Conservation (phyloP, 53 echinoderm and acorn worm species). For the Holothuria scabra region DNA sequence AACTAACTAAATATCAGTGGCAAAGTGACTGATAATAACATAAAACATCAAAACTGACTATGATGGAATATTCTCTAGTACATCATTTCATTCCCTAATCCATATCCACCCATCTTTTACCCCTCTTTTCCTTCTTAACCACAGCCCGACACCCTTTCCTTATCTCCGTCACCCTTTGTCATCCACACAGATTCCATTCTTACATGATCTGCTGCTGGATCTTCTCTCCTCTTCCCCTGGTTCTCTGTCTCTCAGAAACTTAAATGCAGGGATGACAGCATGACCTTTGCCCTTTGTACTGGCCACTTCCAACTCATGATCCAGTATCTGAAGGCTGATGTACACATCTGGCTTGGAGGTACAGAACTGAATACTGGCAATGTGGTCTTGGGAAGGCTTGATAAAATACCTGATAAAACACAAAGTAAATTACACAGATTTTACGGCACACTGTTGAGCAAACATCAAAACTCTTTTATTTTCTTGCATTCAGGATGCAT, state of each 20-base stretch:
- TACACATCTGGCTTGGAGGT: conserved; percentile 98
- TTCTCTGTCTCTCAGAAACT: conserved; percentile 89
- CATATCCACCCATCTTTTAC: conserved; percentile 46
- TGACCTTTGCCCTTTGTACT: conserved; percentile 89
- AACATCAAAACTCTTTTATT: background rate
- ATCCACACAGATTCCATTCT: conserved; percentile 64
- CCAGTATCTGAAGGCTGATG: conserved; percentile 89
- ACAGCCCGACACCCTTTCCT: conserved; percentile 1
- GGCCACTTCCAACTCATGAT: conserved; percentile 88
- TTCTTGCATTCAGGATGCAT: background rate
- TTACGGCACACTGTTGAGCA: background rate
- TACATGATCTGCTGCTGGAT: conserved; percentile 88
- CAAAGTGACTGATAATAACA: no score
- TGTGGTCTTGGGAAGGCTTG: conserved; percentile 86
- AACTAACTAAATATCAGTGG: no score
- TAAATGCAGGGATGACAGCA: conserved; percentile 97
- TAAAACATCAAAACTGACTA: no score
- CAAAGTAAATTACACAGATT: background rate
- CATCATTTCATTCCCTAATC: conserved; percentile 76
- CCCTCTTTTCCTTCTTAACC: no score
- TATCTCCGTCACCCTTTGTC: no score
- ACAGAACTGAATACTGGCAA: conserved; percentile 89
- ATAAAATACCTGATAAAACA: conserved; percentile 71
- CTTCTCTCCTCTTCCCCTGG: conserved; percentile 90
- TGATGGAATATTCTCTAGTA: conserved; percentile 45